Percentiles rank a stretch among this genome's conserved stretches.
Conservation (phyloP, 2,888 invertebrate species). For the Caenorhabditis zanzibari region DNA sequence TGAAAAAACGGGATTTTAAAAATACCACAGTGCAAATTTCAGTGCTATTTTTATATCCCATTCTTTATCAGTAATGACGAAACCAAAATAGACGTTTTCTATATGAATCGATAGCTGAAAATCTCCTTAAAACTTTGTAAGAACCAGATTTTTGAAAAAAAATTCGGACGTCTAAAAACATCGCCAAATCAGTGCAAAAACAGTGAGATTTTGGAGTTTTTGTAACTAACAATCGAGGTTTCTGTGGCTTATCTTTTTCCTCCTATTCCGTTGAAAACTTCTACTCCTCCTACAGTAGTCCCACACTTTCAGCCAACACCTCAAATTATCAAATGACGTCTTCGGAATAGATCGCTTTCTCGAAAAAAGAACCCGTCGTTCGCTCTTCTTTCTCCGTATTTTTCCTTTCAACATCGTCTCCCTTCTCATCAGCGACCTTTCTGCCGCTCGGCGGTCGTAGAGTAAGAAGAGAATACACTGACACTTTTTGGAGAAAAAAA, state of each 20-base stretch:
- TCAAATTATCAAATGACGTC: constrained; percentile 43
- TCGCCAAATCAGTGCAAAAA: too few species aligned
- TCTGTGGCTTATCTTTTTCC: background rate
- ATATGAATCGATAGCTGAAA: too few species aligned
- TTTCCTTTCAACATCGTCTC: constrained; percentile 6
- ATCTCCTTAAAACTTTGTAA: too few species aligned
- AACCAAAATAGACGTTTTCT: too few species aligned
- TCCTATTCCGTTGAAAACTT: background rate
- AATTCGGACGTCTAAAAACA: too few species aligned
- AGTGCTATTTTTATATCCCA: too few species aligned
- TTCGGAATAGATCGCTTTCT: constrained; percentile 38
- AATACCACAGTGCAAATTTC: too few species aligned
- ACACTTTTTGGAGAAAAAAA: constrained; percentile 39
- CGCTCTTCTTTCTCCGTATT: constrained; percentile 12
- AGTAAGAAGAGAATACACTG: constrained; percentile 19
- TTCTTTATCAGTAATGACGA: too few species aligned
- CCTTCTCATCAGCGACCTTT: constrained; percentile 40
- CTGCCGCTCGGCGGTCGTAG: constrained; percentile 18
- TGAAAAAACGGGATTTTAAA: too few species aligned
- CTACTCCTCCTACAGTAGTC: constrained; percentile 13
- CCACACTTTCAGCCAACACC: constrained; percentile 37
- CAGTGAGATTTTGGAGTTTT: too few species aligned
- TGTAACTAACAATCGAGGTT: too few species aligned
- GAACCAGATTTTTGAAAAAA: too few species aligned
- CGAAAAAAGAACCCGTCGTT: constrained; percentile 38